phyloP scores from a whole-genome alignment of 2,797 vertebrate genomes.

The Pseudocheirus occidentalis region DNA sequence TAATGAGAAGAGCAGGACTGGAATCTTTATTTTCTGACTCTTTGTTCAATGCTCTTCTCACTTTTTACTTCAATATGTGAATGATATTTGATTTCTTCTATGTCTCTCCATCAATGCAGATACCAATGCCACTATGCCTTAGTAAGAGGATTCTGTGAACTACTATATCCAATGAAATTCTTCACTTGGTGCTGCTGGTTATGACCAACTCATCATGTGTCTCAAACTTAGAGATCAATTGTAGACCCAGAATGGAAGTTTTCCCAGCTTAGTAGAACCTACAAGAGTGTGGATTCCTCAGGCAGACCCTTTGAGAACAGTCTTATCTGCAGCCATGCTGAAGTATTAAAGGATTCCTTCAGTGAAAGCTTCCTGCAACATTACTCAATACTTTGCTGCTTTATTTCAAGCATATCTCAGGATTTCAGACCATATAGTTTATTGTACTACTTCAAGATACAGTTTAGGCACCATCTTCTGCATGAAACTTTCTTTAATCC shows the following conservation, averaged over 20 bases:
- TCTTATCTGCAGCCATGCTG: neutral
- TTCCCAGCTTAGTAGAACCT: neutral
- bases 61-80: neutral
- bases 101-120: neutral
- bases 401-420: neutral
- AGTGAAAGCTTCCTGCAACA: neutral
- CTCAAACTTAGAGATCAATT: neutral
- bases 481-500: neutral
- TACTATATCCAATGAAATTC: neutral
- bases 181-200: neutral
- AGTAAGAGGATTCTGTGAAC: neutral
- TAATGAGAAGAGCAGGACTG: neutral
- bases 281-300: neutral
- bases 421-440: neutral
- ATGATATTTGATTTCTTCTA: neutral
- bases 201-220: neutral
- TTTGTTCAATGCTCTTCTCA: neutral
- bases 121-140: neutral
- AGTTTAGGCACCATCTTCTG: neutral
- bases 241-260: neutral
- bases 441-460: neutral
- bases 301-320: neutral
- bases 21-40: neutral
- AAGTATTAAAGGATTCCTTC: neutral
- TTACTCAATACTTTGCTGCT: neutral